Percentiles rank a stretch among this genome's conserved stretches.
phyloP scores from a whole-genome alignment of 2,113 vertebrate genomes.

The Calidris pygmaea region DNA sequence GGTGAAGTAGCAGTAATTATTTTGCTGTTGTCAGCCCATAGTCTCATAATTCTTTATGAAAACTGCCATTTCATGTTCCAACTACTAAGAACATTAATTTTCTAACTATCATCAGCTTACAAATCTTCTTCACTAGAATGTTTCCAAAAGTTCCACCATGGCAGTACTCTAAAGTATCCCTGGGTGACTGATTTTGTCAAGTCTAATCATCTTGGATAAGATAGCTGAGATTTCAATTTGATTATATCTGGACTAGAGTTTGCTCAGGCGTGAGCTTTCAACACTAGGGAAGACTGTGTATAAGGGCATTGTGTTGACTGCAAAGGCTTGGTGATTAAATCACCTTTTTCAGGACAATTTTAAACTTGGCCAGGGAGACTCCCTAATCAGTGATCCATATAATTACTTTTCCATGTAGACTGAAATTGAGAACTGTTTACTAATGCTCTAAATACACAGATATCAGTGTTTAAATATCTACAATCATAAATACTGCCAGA shows the following conservation, averaged over 20 bases:
- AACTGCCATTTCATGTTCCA: background rate
- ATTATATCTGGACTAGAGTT: background rate
- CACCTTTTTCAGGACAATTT: conserved; percentile 14
- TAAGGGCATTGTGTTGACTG: background rate
- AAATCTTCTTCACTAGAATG: background rate
- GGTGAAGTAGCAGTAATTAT: background rate
- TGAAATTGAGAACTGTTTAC: background rate
- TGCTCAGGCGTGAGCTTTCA: background rate
- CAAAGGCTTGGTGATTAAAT: background rate
- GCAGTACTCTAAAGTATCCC: background rate
- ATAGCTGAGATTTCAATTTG: background rate
- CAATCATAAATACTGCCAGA: background rate
- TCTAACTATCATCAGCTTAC: background rate
- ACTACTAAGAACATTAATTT: background rate
- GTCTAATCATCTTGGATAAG: background rate
- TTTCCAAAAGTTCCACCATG: background rate
- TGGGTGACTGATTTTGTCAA: conserved; percentile 2
- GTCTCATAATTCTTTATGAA: background rate
- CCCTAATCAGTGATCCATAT: background rate
- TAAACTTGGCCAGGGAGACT: background rate
- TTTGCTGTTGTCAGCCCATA: background rate
- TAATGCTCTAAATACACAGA: background rate
- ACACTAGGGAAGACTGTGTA: background rate
- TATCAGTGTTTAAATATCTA: background rate
- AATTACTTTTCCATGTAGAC: background rate